Percentiles rank a stretch among this genome's conserved stretches.
Conservation (phyloP, 2,797 vertebrate genomes). For the Triplophysa bombifrons region DNA sequence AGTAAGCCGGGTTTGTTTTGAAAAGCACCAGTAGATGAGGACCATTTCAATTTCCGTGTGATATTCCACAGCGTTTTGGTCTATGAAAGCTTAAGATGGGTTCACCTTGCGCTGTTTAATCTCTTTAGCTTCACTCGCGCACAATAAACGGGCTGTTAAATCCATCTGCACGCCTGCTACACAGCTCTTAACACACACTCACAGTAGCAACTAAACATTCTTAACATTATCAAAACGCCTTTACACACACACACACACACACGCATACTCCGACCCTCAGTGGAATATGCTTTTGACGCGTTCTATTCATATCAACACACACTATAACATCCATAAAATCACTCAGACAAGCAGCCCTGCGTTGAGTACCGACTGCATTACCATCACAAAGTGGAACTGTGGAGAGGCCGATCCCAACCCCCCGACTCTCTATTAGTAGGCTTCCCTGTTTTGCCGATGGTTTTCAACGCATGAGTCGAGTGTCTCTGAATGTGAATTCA, state of each 20-base stretch:
- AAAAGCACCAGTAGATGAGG: slow-evolving; percentile 19
- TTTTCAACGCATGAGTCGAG: slow-evolving; percentile 6
- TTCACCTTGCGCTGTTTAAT: slow-evolving; percentile 43
- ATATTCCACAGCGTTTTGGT: slow-evolving; percentile 24
- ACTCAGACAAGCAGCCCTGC: slow-evolving; percentile 42
- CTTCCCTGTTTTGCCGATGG: slow-evolving; percentile 22
- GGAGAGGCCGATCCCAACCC: slow-evolving; percentile 5
- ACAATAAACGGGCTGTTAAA: slow-evolving; percentile 48
- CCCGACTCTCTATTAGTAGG: slow-evolving; percentile 10
- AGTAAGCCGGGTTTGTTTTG: slow-evolving; percentile 17
- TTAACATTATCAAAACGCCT: slow-evolving; percentile 39
- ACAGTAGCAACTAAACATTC: slow-evolving; percentile 33
- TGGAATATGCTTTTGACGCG: slow-evolving; percentile 24
- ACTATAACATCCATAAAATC: slow-evolving; percentile 51
- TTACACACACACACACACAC: slow-evolving; percentile 32
- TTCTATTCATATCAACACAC: slow-evolving; percentile 43
- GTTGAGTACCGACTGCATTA: slow-evolving; percentile 42
- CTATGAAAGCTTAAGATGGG: slow-evolving; percentile 31
- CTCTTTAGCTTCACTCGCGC: slow-evolving; percentile 41
- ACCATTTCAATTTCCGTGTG: slow-evolving; percentile 32
- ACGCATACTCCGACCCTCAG: slow-evolving; percentile 14
- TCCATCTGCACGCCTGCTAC: slow-evolving; percentile 45
- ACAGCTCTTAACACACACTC: slow-evolving; percentile 41
- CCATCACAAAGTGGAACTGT: slow-evolving; percentile 47
- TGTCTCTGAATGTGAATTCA: not conserved